These are phyloP conservation scores for Catamblyrhynchus diadema DNA, from an alignment of 2,797 vertebrate species.

Conservation along the genomic window DNA sequence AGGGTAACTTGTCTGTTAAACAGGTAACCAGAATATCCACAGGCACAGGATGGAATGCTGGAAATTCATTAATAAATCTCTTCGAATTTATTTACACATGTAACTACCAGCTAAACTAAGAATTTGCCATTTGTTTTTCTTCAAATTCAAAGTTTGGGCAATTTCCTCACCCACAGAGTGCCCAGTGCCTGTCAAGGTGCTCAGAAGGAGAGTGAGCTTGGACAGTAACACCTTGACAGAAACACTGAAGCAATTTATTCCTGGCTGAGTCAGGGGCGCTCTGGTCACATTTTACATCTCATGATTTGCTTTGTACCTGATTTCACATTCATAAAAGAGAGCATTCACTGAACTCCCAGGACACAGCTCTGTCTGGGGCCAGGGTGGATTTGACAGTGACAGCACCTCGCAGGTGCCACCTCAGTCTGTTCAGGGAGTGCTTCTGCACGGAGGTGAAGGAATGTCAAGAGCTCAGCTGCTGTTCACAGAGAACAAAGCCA, in stretches of 20 bases:
- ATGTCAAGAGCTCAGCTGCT: not conserved
- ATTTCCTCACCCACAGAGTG: not conserved
- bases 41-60: not conserved
- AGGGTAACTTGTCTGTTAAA: not conserved
- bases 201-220: not conserved
- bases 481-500: not conserved
- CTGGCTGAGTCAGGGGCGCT: not conserved
- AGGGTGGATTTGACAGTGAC: not conserved
- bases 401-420: not conserved
- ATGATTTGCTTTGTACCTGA: not conserved
- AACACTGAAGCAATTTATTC: not conserved
- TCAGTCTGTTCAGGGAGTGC: not conserved
- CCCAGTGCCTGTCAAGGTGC: accelerated
- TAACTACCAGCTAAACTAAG: not conserved
- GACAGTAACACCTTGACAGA: not conserved
- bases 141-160: not conserved
- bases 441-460: not conserved
- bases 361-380: not conserved
- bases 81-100: not conserved
- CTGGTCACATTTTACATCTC: not conserved
- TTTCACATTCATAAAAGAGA: not conserved
- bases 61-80: not conserved
- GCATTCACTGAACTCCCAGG: not conserved
- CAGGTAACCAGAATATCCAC: not conserved
- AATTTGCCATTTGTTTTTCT: not conserved